phyloP scores from a whole-genome alignment of 2,113 vertebrate genomes.

The Cynocephalus volans region DNA sequence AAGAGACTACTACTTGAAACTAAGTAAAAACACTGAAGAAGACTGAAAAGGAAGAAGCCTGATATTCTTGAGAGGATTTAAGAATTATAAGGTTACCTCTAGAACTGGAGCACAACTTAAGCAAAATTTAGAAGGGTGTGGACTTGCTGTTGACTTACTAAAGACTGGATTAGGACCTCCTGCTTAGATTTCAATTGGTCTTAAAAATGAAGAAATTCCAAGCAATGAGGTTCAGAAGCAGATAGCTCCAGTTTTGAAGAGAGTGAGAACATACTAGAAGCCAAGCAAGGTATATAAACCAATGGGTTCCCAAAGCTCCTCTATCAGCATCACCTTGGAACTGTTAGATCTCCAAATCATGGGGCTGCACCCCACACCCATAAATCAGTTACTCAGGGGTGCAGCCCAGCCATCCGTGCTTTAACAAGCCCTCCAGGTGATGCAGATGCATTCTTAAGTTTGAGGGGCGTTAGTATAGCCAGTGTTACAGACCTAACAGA shows the following conservation, averaged over 20 bases:
- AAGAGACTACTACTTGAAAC: background rate
- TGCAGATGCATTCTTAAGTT: background rate
- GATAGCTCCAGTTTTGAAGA: background rate
- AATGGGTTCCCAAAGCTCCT: background rate
- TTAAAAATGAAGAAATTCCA: background rate
- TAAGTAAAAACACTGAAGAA: background rate
- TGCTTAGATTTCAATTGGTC: background rate
- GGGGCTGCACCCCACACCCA: background rate
- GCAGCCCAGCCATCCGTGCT: background rate
- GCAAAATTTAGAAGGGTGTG: background rate
- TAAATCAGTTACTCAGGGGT: background rate
- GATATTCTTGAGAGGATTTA: background rate
- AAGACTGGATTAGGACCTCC: background rate
- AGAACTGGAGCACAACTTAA: background rate
- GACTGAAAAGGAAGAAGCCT: background rate
- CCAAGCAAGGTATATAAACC: background rate
- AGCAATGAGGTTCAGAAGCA: background rate
- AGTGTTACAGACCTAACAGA: background rate
- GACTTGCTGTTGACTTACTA: background rate
- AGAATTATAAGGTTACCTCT: constrained; percentile 10
- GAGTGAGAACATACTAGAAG: background rate
- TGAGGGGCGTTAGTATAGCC: background rate
- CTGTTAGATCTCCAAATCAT: background rate
- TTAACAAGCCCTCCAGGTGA: background rate
- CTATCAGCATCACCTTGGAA: background rate